Base-by-base conservation (phyloP, 2,797 vertebrate genomes). In the Anabacerthia variegaticeps region DNA sequence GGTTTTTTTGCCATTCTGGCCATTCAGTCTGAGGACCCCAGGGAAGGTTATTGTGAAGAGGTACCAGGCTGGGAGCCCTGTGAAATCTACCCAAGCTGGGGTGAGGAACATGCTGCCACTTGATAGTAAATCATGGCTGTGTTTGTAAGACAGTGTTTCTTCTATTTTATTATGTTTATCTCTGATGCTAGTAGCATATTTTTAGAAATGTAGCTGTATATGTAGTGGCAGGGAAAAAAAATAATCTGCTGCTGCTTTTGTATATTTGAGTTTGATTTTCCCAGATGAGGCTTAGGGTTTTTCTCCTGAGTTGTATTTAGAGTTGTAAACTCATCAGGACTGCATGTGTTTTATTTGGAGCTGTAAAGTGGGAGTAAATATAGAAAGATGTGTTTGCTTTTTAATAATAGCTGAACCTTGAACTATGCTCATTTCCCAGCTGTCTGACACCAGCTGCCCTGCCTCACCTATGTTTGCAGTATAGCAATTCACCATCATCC, bases 341-440 rank as follows among this genome's bases (percentile, higher is more conserved):
- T 79, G 51, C 30, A 39, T 71, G 65, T 69, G 85, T 89, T 93
- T 96, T 95, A 90, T 92, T 88, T 92, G 77, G 85, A 91, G 58
- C 58, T 89, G 62, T 65, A 81, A 95, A 93, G 73, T 27, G 43
- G 28, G 78, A 91, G 49, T 85, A 96, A 88, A 91, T 94, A 95
- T 88, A 94, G 78, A 93, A 95, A 58, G 83, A 74, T 85, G 81
- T 66, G 77, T 84, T 36, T 62, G 68, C 76, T 89, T 71, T 89
- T 91, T 77, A 94, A 87, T 91, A 94, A 82, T 73, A 95, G 84
- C 79, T 88, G 88, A 90, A 88, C 83, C 63, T 48, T 92, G 86
- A 93, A 43, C 90, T 91, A 37, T 79, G 46, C 39, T 87, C 30
- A 8, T 72, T 88, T 52, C 86, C 74, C 90, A 96, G 68, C 87